Base-by-base conservation (phyloP, 2,888 invertebrate species). In the Papilio gigon region DNA sequence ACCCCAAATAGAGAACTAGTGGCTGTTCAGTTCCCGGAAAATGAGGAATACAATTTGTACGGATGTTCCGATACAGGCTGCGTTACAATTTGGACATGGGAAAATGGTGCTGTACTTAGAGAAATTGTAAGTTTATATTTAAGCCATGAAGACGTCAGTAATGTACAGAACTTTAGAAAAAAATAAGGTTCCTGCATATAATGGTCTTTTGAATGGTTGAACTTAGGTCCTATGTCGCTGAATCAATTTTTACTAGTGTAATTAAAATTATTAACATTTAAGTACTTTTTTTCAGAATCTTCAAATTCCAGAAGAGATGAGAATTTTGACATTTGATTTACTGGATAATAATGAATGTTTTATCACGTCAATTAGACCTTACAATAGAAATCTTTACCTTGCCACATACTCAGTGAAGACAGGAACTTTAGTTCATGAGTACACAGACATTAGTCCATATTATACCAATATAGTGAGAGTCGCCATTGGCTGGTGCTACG, bases 1-100 rank as follows among this genome's bases (percentile, higher is more conserved):
- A 80, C 74, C 27, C 71, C 74, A 53, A 75, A 84, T 1, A 79
- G 84, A 58, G 84, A 87, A 70, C 73, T 92, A 12, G 77, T 92
- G 33, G 84, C 83, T 0, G 83, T 91, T 62, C 81, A 87, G 66
- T 92, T 92, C 73, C 88, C 87, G 0, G 80, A 82, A 12, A 84
- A 88, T 77, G 91, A 92, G 66, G 81, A 84, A 62, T 87, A 90
- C 69, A 89, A 92, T 71, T 78, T 92, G 9, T 89, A 85, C 73
- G 90, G 90, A 11, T 92, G 92, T 77, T 87, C 92, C 11, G 81
- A 84, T 35, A 75, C 75, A 40, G 92, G 92, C 3, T 75, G 77
- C 65, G 76, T 92, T 67, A 89, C 85, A 12, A 83, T 84, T 64
- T 92, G 92, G 92, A 92, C 90, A 1, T 92, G 90, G 90, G 90